Evolutionary conservation across 1,140 invertebrate species (phyloP).

Genomic region (Dendroctonus ponderosae): DNA sequence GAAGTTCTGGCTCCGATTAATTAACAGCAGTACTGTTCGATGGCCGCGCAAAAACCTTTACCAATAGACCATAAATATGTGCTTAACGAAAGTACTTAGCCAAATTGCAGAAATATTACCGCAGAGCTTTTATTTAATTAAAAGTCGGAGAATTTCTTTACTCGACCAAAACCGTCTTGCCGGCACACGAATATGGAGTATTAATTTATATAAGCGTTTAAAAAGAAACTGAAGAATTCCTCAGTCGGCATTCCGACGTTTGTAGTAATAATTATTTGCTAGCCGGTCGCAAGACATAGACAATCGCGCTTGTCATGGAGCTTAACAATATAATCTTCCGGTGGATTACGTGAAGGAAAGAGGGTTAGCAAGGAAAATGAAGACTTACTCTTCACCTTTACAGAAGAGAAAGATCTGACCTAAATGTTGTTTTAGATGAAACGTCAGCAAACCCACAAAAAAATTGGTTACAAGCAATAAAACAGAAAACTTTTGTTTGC

Average conservation of each 20-base stretch:
- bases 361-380: neutral
- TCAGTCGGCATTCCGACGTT: constrained; percentile 24
- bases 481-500: no score
- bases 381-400: no score
- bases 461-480: no score
- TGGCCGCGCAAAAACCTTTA: constrained; percentile 5
- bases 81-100: constrained; percentile 10
- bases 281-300: constrained; percentile 13
- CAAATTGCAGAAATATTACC: constrained; percentile 28
- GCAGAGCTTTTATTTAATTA: constrained; percentile 26
- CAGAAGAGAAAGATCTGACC: no score
- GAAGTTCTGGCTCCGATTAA: neutral
- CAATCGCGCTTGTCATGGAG: constrained; percentile 22
- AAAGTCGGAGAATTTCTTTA: constrained; percentile 28
- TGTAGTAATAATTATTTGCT: constrained; percentile 31
- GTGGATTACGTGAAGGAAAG: constrained; percentile 18
- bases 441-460: no score
- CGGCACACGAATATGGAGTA: constrained; percentile 29
- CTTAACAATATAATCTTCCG: constrained; percentile 30
- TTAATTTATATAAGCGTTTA: constrained; percentile 34
- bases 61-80: constrained; percentile 15
- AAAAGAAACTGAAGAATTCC: constrained; percentile 31
- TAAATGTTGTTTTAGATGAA: no score
- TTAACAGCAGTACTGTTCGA: constrained; percentile 1
- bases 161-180: constrained; percentile 16